Percentiles rank a stretch among this genome's conserved stretches.
phyloP scores from a whole-genome alignment of 2,888 invertebrate genomes.

The Leptinotarsa juncta region DNA sequence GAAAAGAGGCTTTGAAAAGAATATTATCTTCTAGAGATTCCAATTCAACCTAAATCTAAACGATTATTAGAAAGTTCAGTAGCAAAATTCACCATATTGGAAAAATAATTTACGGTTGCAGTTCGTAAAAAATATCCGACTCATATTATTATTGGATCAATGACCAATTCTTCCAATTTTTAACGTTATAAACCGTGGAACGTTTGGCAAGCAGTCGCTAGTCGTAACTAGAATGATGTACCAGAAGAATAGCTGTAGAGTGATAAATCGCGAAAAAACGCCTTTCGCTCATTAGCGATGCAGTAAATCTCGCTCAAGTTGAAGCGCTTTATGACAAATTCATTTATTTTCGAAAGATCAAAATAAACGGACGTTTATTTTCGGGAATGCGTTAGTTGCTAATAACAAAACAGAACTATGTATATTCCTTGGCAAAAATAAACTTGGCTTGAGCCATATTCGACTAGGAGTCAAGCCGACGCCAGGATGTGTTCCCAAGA shows the following conservation, averaged over 20 bases:
- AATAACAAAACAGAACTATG: constrained; percentile 17
- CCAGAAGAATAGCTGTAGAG: background rate
- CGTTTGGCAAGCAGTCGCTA: background rate
- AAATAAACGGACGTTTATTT: constrained; percentile 9
- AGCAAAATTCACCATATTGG: too few species aligned
- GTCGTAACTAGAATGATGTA: background rate
- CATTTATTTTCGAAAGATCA: constrained; percentile 14
- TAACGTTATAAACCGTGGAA: background rate
- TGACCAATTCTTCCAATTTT: background rate
- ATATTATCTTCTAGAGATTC: too few species aligned
- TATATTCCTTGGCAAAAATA: constrained; percentile 2
- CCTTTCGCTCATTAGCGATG: background rate
- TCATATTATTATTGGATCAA: too few species aligned
- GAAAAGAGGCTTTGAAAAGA: too few species aligned
- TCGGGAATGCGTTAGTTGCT: background rate
- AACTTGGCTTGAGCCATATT: constrained; percentile 17
- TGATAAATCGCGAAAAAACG: background rate
- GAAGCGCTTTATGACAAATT: constrained; percentile 1
- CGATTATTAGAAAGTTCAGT: too few species aligned
- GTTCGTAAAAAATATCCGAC: too few species aligned
- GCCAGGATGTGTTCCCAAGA: background rate
- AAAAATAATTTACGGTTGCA: too few species aligned
- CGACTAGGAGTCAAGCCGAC: background rate
- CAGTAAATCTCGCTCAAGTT: constrained; percentile 9
- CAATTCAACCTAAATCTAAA: too few species aligned